Base-by-base conservation (phyloP, 2,113 vertebrate genomes). In the Zootoca vivipara region DNA sequence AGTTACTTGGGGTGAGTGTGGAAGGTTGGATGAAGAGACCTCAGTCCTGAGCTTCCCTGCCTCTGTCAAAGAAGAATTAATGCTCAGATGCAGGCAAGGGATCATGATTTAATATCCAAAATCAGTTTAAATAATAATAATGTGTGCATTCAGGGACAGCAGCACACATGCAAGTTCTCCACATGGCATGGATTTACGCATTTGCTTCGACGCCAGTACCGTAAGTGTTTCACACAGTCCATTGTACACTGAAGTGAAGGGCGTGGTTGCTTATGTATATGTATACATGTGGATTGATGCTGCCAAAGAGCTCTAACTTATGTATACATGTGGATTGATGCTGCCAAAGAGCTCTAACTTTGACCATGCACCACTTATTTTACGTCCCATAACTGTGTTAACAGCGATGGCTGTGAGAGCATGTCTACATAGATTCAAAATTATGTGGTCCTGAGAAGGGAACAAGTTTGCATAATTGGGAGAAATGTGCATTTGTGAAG, bases 401-500 rank as follows among this genome's bases (percentile, higher is more conserved):
- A 88, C 79, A 73, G 30, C 81, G 46, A 83, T n/a, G 1, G 69
- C 78, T 72, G 33, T 33, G 67, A n/a, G 82, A 28, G 9, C 62
- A 22, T 58, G 46, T 35, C 30, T 3, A 12, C 2, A 0, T 22
- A 3, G 2, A 3, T 78, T 7, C 84, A 16, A 22, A 1, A 22
- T 85, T 65, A 33, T 3, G 3, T 46, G 46, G 91, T 24, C 30
- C 75, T 1, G 1, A 46, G n/a, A 62, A 90, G 42, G 1, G 40
- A 92, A 26, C 10, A 91, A 40, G 8, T 87, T 58, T 2, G 2
- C 69, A 87, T 38, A 72, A 38, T 30, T 1, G 10, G 3, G 72
- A 46, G 56, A 65, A 58, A 90, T 65, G 90, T 93, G 93, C 65
- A 13, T 46, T 28, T 83, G 52, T 87, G 88, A 74, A 85, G 72